phyloP scores from a whole-genome alignment of 2,888 invertebrate genomes.

The Muscina levida region DNA sequence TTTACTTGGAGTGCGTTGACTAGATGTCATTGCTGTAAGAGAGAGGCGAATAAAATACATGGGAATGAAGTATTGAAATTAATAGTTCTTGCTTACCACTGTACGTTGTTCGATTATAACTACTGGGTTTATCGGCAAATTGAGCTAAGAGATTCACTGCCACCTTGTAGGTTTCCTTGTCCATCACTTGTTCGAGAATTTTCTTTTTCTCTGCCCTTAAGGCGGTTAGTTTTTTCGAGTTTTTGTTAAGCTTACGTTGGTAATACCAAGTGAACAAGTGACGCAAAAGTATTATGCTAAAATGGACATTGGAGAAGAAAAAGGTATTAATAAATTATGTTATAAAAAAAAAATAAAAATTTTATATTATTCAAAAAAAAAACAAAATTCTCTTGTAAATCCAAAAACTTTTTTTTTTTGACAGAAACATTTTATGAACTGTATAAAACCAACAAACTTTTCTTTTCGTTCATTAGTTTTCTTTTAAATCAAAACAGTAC shows the following conservation, averaged over 20 bases:
- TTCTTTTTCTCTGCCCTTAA: constrained; percentile 91
- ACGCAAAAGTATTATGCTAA: constrained; percentile 89
- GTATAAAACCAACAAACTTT: too few relatives aligned
- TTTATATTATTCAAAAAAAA: too few relatives aligned
- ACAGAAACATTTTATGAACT: too few relatives aligned
- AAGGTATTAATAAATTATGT: neutral
- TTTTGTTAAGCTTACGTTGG: constrained; percentile 88
- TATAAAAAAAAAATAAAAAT: too few relatives aligned
- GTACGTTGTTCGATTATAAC: constrained; percentile 63
- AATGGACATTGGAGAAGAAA: constrained; percentile 57
- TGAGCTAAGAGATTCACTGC: constrained; percentile 78
- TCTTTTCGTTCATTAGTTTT: too few relatives aligned
- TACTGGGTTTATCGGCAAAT: constrained; percentile 76
- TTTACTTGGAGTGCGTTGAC: constrained; percentile 38
- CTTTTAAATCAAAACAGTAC: too few relatives aligned
- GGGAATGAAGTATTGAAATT: neutral
- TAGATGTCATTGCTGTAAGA: constrained; percentile 42
- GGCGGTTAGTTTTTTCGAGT: constrained; percentile 86
- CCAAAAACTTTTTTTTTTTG: constrained; percentile 9
- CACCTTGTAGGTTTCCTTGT: constrained; percentile 97
- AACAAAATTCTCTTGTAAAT: neutral
- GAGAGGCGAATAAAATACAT: neutral
- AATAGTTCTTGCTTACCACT: constrained; percentile 53
- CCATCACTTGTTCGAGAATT: constrained; percentile 96
- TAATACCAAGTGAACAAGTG: constrained; percentile 93